Evolutionary conservation across 1,140 invertebrate species (phyloP), one percentile per base, ranked within the genome.

Genomic region (Scaptomyza montana): DNA sequence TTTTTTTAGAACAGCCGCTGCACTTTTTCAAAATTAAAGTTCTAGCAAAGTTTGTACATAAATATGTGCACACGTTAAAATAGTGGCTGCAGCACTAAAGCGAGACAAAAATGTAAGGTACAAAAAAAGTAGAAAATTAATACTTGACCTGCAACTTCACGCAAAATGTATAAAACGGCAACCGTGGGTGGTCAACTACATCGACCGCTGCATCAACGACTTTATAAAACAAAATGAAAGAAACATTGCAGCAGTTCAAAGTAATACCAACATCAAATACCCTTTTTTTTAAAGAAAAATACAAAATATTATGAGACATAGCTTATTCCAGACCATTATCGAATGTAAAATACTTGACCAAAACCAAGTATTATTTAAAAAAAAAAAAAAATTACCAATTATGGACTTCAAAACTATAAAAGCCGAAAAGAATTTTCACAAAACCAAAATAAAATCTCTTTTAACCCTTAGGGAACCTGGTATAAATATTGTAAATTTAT

Each of bases 91-190:
- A 19, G 55, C 51, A 65, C 64, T 43, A 25, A 65, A 74, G 64
- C 55, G 54, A 49, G 25, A 41, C 36, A 57, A 56, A 39, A 51
- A 36, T 36, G 33, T 6, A 8, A 55, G 61, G 30, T 28, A 41
- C 36, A 43, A 77, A 57, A 16, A 49, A 70, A 19, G 30, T 53
- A 63, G 33, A 36, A 80, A 82, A 77, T 87, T 73, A 78, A 78
- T 84, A 74, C 82, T 87, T 86, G 82, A 87, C 78, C 72, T 73
- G 82, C 61, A 67, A 78, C 49, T 78, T 74, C 3, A 39, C 46
- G 41, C 51, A 54, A 47, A 19, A 19, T 39, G 65, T 39, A 33
- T 59, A 69, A 72, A 70, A 63, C 36, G n/a, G 3, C 50, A 57
- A 46, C 56, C 30, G 16, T 43, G 63, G 36, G 50, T 43, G 19